Evolutionary conservation across 1,140 invertebrate genomes (phyloP).

Genomic region (Goniozus legneri): DNA sequence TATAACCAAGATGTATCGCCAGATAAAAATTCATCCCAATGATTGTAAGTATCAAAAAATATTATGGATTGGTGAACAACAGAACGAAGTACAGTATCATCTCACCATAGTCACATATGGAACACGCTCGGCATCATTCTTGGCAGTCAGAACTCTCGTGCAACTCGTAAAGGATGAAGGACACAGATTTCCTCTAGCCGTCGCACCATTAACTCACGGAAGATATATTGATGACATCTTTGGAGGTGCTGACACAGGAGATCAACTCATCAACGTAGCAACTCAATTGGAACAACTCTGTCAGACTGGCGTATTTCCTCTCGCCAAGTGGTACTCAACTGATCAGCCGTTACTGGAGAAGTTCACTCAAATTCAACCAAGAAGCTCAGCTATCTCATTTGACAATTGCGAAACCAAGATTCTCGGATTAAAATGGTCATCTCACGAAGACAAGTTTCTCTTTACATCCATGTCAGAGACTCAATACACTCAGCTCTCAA

Average conservation of each 20-base stretch:
- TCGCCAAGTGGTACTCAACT: neutral
- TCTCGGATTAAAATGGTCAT: neutral
- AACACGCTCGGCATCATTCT: no score
- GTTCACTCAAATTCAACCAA: neutral
- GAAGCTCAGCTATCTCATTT: neutral
- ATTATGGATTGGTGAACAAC: neutral
- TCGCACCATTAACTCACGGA: neutral
- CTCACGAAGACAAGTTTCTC: neutral
- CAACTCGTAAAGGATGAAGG: neutral
- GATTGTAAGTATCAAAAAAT: neutral
- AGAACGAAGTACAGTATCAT: neutral
- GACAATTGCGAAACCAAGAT: neutral
- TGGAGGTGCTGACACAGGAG: neutral
- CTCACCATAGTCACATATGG: neutral
- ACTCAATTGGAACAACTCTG: no score
- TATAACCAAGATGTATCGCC: neutral
- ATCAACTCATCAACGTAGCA: no score
- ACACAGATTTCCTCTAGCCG: neutral
- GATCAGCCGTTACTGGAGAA: neutral
- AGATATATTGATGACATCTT: neutral
- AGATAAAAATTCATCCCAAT: neutral
- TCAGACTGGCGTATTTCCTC: neutral
- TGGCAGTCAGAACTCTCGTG: neutral
- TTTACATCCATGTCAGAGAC: no score
- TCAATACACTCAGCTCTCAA: no score